A percentile compares a stretch with the other conserved stretches of the same genome.
Conservation (phyloP, 2,888 invertebrate genomes). For the Drosophila prostipennis region DNA sequence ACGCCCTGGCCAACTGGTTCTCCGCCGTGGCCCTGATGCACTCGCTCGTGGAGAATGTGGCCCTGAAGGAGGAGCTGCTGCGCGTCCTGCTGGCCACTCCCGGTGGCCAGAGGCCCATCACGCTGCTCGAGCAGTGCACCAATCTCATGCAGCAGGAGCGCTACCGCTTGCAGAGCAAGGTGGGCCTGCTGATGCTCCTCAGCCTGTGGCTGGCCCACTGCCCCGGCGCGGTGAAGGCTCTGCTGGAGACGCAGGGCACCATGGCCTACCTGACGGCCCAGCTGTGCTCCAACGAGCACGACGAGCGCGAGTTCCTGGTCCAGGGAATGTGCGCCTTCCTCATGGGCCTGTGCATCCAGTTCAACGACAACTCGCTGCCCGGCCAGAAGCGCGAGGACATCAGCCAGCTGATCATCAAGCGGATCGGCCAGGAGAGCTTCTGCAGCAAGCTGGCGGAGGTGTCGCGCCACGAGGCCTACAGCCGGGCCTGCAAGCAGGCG, state of each 20-base stretch:
- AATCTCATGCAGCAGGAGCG: constrained; percentile 91
- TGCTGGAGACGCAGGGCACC: constrained; percentile 91
- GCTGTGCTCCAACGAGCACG: constrained; percentile 92
- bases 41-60: constrained; percentile 92
- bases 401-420: constrained; percentile 90
- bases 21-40: constrained; percentile 96
- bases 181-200: constrained; percentile 95
- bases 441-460: constrained; percentile 94
- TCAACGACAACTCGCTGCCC: constrained; percentile 92
- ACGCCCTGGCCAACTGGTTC: constrained; percentile 97
- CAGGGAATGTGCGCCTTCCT: constrained; percentile 96
- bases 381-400: constrained; percentile 91
- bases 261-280: constrained; percentile 94
- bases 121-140: constrained; percentile 95
- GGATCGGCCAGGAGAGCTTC: constrained; percentile 95
- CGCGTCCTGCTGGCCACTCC: constrained; percentile 95
- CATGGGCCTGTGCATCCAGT: constrained; percentile 95
- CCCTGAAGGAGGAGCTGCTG: constrained; percentile 94
- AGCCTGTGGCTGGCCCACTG: constrained; percentile 95
- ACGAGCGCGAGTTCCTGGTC: constrained; percentile 94
- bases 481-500: constrained; percentile 96
- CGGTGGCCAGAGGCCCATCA: constrained; percentile 92
- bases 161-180: constrained; percentile 88
- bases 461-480: constrained; percentile 95
- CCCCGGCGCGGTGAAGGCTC: constrained; percentile 91